phyloP scores from a whole-genome alignment of 2,888 invertebrate species.

The Sycophila texana region DNA sequence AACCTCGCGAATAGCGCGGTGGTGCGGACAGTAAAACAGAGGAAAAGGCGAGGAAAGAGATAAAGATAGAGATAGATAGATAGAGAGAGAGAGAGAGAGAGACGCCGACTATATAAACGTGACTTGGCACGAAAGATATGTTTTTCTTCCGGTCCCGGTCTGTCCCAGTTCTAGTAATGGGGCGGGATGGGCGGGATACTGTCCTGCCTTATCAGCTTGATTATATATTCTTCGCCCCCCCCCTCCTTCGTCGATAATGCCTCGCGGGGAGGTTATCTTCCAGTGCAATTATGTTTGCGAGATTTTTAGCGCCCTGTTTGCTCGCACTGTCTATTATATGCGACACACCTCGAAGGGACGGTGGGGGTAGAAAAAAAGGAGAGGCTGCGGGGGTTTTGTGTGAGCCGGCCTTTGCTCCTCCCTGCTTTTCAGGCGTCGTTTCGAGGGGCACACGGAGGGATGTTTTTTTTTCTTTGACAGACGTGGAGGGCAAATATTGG shows the following conservation, averaged over 20 bases:
- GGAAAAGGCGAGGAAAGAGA: not conserved
- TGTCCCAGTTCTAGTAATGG: conserved; percentile 41
- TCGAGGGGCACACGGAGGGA: too few relatives aligned
- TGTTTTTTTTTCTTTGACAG: too few relatives aligned
- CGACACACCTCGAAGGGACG: not conserved
- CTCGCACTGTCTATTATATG: not conserved
- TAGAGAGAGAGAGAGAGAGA: too few relatives aligned
- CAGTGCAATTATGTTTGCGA: not conserved
- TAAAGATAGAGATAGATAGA: not conserved
- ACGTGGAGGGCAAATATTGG: not conserved
- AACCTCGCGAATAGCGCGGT: conserved; percentile 9
- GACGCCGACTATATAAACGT: conserved; percentile 2
- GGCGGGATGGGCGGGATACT: not conserved
- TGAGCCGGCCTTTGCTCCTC: not conserved
- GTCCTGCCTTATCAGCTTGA: conserved; percentile 19
- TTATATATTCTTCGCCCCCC: not conserved
- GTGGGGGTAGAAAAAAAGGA: not conserved
- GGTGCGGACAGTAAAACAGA: not conserved
- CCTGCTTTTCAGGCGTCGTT: not conserved
- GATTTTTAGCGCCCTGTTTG: conserved; percentile 1
- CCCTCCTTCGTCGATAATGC: too few relatives aligned
- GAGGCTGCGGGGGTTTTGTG: not conserved
- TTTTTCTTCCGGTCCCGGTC: conserved; percentile 50
- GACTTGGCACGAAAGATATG: conserved; percentile 47
- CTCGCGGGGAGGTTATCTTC: not conserved